A percentile compares a stretch with the other conserved stretches of the same genome.
These are phyloP conservation scores for Coranthus polyacanthus DNA, from an alignment of 2,797 vertebrate species.

Conservation along the genomic window DNA sequence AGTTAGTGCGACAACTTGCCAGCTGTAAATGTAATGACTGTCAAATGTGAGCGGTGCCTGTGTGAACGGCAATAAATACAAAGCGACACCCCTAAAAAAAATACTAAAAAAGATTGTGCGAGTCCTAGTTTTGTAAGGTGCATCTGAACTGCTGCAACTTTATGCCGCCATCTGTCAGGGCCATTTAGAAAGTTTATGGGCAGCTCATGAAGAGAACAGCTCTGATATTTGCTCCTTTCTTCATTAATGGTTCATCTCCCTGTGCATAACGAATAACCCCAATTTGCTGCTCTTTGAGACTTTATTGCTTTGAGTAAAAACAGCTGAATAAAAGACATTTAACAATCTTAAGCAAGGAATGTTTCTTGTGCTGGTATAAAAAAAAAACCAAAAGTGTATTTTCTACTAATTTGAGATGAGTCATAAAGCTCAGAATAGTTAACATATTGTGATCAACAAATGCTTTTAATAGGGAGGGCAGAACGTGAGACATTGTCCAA, in stretches of 20 bases:
- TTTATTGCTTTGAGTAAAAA: constrained; percentile 42
- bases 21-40: constrained; percentile 68
- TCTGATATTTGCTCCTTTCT: constrained; percentile 52
- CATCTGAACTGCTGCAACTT: constrained; percentile 39
- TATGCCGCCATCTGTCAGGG: constrained; percentile 47
- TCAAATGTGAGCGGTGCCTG: constrained; percentile 55
- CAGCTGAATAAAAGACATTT: constrained; percentile 25
- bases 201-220: constrained; percentile 35
- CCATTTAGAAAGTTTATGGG: constrained; percentile 53
- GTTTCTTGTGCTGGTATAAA: constrained; percentile 7
- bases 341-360: constrained; percentile 13
- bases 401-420: constrained; percentile 40
- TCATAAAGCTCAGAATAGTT: constrained; percentile 16
- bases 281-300: constrained; percentile 28
- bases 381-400: constrained; percentile 20
- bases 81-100: constrained; percentile 39
- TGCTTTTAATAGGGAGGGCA: not conserved
- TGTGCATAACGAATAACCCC: constrained; percentile 46
- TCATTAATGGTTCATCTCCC: constrained; percentile 58
- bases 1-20: constrained; percentile 64
- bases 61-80: constrained; percentile 59
- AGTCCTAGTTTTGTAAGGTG: constrained; percentile 43
- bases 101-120: constrained; percentile 14
- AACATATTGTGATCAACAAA: constrained; percentile 1
- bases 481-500: not conserved